Evolutionary conservation across 2,113 vertebrate genomes (phyloP).

Genomic region (Lathamus discolor): DNA sequence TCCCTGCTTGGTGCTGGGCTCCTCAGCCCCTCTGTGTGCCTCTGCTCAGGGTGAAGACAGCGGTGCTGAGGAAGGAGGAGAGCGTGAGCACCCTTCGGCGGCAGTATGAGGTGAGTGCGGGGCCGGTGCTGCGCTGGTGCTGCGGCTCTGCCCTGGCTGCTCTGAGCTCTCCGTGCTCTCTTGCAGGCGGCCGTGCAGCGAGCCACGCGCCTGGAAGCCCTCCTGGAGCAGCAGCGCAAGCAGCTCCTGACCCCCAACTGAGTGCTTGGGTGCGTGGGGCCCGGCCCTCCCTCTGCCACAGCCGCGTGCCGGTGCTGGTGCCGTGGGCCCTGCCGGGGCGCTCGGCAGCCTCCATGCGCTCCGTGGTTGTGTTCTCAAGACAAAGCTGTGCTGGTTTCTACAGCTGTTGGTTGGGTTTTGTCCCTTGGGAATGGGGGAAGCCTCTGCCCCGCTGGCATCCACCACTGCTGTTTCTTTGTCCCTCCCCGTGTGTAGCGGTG

Average conservation of each 20-base stretch:
- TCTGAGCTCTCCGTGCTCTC: background rate
- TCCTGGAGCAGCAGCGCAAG: conserved; percentile 85
- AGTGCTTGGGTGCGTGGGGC: background rate
- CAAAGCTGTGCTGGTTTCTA: conserved; percentile 55
- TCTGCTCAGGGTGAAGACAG: conserved; percentile 85
- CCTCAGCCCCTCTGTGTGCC: background rate
- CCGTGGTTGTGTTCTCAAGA: background rate
- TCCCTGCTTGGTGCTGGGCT: background rate
- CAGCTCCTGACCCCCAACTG: conserved; percentile 77
- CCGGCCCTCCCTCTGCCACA: background rate
- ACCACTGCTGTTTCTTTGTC: accelerated
- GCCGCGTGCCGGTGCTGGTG: conserved; percentile 43
- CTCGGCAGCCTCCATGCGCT: background rate
- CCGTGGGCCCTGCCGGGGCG: background rate
- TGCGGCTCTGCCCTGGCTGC: accelerated
- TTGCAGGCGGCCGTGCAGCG: conserved; percentile 85
- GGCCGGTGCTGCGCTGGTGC: background rate
- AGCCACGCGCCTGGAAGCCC: conserved; percentile 85
- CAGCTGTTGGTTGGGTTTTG: accelerated
- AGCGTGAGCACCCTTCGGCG: conserved; percentile 82
- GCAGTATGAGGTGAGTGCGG: conserved; percentile 84
- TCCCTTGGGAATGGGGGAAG: background rate
- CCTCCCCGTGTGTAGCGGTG: accelerated
- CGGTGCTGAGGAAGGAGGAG: conserved; percentile 90
- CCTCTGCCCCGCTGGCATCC: background rate